Evolutionary conservation across 2,888 invertebrate genomes (phyloP).

Genomic region (Parasteatoda lunata): DNA sequence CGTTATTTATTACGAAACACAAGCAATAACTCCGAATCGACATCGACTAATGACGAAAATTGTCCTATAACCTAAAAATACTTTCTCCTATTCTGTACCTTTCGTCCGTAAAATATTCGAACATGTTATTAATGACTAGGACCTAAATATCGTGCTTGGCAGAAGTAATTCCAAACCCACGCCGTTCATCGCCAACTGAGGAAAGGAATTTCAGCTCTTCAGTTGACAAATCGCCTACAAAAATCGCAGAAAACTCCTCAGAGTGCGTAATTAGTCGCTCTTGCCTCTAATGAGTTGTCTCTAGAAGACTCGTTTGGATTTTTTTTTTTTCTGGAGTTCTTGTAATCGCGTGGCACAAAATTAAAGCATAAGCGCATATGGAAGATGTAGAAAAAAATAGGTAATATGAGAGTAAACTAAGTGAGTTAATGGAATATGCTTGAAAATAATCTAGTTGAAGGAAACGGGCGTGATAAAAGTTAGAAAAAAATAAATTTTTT

Average conservation of each 20-base stretch:
- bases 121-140: background rate
- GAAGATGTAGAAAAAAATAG: too few species aligned
- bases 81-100: slow-evolving; percentile 16
- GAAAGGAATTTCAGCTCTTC: slow-evolving; percentile 38
- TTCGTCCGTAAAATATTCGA: background rate
- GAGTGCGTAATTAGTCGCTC: slow-evolving; percentile 55
- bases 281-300: slow-evolving; percentile 60
- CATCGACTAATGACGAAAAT: slow-evolving; percentile 42
- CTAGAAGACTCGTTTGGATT: slow-evolving; percentile 26
- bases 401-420: too few species aligned
- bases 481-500: too few species aligned
- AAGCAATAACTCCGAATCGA: slow-evolving; percentile 24
- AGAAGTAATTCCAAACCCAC: slow-evolving; percentile 36
- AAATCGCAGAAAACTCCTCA: slow-evolving; percentile 52
- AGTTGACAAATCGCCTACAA: slow-evolving; percentile 62
- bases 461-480: too few species aligned
- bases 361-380: too few species aligned
- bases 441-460: too few species aligned
- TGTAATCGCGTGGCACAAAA: background rate
- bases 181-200: background rate
- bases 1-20: background rate
- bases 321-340: background rate
- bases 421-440: too few species aligned
- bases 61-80: slow-evolving; percentile 58
- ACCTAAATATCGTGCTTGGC: background rate